These are phyloP conservation scores for Mythimna albipuncta DNA, from an alignment of 2,888 invertebrate genomes.

Conservation along the genomic window DNA sequence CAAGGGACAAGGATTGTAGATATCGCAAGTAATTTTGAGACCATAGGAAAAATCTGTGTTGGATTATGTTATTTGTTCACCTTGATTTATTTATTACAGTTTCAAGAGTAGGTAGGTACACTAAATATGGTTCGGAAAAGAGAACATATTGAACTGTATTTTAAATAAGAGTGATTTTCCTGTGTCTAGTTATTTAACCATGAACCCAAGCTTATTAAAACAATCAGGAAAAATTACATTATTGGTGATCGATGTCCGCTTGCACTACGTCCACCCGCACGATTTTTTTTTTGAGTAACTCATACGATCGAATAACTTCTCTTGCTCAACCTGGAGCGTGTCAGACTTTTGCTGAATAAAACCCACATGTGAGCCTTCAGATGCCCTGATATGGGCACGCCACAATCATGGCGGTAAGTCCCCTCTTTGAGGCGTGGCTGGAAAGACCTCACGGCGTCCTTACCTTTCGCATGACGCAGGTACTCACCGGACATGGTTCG, in stretches of 20 bases:
- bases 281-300: no score
- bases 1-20: conserved; percentile 39
- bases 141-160: not conserved
- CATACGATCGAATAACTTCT: no score
- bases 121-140: not conserved
- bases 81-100: conserved; percentile 14
- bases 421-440: no score
- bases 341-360: no score
- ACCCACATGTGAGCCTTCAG: no score
- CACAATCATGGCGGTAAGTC: no score
- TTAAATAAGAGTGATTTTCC: not conserved
- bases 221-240: conserved; percentile 26
- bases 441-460: no score
- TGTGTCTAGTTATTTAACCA: not conserved
- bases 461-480: no score
- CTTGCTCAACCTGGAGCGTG: no score
- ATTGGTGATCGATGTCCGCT: conserved; percentile 15
- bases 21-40: conserved; percentile 28
- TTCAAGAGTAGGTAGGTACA: no score
- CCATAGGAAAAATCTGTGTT: not conserved
- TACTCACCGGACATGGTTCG: no score
- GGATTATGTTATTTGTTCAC: conserved; percentile 17
- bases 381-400: no score
- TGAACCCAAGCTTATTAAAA: not conserved
- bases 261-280: not conserved